Conservation (phyloP, 2,113 vertebrate species). For the Pterocles burchelli region DNA sequence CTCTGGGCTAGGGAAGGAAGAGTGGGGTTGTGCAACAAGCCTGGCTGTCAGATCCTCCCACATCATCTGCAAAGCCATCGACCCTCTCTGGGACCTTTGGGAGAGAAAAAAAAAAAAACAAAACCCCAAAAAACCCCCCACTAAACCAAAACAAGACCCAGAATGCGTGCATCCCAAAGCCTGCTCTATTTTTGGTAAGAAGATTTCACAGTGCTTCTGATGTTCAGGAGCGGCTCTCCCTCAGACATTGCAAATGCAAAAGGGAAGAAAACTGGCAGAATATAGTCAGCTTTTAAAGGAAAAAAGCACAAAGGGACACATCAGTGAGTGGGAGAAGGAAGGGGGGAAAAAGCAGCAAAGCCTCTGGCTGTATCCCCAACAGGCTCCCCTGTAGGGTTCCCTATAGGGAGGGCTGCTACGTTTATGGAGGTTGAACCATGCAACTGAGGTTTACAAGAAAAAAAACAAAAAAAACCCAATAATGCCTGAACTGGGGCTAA, state of each 20-base stretch:
- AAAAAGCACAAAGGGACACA: background rate
- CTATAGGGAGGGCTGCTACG: background rate
- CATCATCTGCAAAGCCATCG: background rate
- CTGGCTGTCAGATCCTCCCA: constrained; percentile 13
- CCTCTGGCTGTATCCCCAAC: background rate
- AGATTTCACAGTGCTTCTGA: background rate
- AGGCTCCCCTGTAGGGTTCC: background rate
- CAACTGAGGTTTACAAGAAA: background rate
- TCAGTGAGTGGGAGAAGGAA: background rate
- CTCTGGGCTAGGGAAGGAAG: background rate
- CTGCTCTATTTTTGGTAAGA: background rate
- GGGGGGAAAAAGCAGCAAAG: background rate
- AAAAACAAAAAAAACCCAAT: background rate
- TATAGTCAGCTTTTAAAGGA: background rate
- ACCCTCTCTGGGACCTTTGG: background rate
- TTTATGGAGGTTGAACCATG: background rate
- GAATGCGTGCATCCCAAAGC: background rate
- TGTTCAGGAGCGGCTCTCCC: background rate
- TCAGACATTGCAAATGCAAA: background rate
- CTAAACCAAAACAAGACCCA: background rate
- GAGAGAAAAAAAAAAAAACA: background rate
- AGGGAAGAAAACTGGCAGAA: background rate
- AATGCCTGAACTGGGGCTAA: background rate
- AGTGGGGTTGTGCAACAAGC: background rate
- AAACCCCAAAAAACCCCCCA: no score